Conservation (phyloP, 2,113 vertebrate species). For the Perca fluviatilis region DNA sequence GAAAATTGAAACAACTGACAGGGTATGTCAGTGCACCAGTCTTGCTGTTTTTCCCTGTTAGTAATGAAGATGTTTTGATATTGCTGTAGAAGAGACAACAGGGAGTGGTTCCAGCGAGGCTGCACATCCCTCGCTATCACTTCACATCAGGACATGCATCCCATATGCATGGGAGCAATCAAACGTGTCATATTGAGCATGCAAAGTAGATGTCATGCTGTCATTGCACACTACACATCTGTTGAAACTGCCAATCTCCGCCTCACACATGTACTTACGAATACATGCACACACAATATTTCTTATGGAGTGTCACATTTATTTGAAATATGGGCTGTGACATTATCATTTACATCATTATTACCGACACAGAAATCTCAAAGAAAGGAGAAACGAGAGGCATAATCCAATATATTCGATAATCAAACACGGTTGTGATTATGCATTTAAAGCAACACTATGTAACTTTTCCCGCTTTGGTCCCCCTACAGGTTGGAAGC, state of each 20-base stretch:
- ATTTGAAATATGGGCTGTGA: slow-evolving; percentile 59
- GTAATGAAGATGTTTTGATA: slow-evolving; percentile 55
- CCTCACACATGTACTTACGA: slow-evolving; percentile 41
- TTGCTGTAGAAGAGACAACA: slow-evolving; percentile 57
- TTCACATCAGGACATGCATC: slow-evolving; percentile 65
- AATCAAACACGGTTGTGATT: slow-evolving; percentile 49
- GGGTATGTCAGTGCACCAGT: slow-evolving; percentile 3
- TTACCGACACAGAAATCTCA: slow-evolving; percentile 26
- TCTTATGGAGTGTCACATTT: slow-evolving; percentile 64
- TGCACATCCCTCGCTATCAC: slow-evolving; percentile 67
- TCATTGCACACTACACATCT: slow-evolving; percentile 72
- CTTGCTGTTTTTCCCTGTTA: slow-evolving; percentile 37
- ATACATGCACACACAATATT: slow-evolving; percentile 47
- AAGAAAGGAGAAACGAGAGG: slow-evolving; percentile 24
- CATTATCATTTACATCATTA: slow-evolving; percentile 68
- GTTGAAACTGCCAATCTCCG: slow-evolving; percentile 71
- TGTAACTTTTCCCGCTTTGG: too few relatives aligned
- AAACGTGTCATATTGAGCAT: slow-evolving; percentile 77
- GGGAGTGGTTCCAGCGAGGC: slow-evolving; percentile 63
- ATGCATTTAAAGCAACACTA: slow-evolving; percentile 34
- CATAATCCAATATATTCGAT: slow-evolving; percentile 23
- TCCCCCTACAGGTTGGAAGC: too few relatives aligned
- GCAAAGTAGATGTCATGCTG: slow-evolving; percentile 79
- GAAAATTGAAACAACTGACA: slow-evolving; percentile 24
- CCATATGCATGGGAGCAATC: slow-evolving; percentile 68